A percentile compares a stretch with the other conserved stretches of the same genome.
These are phyloP conservation scores for Melinopterus prodromus DNA, from an alignment of 2,888 invertebrate genomes.

Conservation along the genomic window DNA sequence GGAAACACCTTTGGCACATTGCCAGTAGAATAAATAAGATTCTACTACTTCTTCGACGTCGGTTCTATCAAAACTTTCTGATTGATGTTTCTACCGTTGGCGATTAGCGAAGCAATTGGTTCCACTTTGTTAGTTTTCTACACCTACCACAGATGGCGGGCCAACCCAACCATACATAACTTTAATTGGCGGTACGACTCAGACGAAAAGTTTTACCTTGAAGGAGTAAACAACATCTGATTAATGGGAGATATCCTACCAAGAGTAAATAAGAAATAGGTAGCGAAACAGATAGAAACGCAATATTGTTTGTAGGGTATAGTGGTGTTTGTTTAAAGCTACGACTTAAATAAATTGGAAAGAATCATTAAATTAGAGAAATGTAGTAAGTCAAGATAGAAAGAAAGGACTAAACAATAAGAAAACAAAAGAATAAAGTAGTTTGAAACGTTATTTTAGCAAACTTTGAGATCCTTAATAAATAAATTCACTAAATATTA, in stretches of 20 bases:
- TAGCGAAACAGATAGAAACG: not conserved
- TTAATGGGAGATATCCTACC: not conserved
- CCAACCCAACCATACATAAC: not conserved
- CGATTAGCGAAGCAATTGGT: not conserved
- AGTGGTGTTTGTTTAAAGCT: no score
- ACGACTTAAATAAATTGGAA: no score
- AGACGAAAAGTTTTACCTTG: not conserved
- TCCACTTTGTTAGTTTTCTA: not conserved
- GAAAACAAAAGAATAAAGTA: no score
- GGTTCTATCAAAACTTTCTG: not conserved
- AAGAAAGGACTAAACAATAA: no score
- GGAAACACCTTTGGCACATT: not conserved
- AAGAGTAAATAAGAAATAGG: not conserved
- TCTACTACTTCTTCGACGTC: not conserved
- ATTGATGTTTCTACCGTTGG: not conserved
- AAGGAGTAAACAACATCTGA: not conserved
- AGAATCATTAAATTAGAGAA: no score
- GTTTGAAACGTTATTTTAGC: no score
- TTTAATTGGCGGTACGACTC: not conserved
- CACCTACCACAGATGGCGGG: not conserved
- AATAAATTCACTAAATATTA: no score
- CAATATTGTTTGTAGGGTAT: no score
- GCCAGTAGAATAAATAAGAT: not conserved
- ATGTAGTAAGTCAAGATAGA: no score
- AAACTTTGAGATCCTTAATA: no score